A percentile compares a stretch with the other conserved stretches of the same genome.
Conservation (phyloP, 2,888 invertebrate species). For the Epinotia ramella region DNA sequence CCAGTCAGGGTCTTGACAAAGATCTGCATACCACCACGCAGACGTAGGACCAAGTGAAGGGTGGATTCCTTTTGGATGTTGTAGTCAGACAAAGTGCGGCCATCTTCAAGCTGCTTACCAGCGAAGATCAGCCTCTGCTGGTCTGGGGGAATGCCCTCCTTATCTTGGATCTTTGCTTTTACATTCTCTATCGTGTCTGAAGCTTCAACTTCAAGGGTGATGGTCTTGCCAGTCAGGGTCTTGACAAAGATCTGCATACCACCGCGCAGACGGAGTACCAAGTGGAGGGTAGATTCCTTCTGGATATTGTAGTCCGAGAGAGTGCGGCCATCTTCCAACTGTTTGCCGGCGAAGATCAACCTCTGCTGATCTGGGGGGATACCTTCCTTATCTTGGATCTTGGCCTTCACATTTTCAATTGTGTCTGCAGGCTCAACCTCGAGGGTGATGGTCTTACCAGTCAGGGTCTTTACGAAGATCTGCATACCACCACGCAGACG, state of each 20-base stretch:
- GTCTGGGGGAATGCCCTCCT: conserved; percentile 53
- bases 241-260: conserved; percentile 52
- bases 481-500: conserved; percentile 67
- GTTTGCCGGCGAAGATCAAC: conserved; percentile 56
- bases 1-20: conserved; percentile 49
- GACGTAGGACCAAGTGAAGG: conserved; percentile 48
- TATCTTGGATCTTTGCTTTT: conserved; percentile 52
- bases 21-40: conserved; percentile 50
- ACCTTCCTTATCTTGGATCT: conserved; percentile 57
- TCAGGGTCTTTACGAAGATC: conserved; percentile 62
- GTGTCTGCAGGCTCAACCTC: conserved; percentile 58
- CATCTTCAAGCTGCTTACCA: conserved; percentile 52
- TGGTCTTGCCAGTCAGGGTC: conserved; percentile 50
- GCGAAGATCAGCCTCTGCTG: conserved; percentile 52
- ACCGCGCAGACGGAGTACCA: conserved; percentile 55
- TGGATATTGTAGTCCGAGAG: conserved; percentile 57
- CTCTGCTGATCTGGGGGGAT: conserved; percentile 58
- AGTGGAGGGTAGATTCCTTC: conserved; percentile 56
- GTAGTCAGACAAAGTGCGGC: conserved; percentile 52
- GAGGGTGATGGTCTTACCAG: conserved; percentile 62
- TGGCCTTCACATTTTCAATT: conserved; percentile 57
- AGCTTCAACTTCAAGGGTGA: conserved; percentile 49
- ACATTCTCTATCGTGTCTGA: conserved; percentile 51
- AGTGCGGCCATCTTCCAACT: conserved; percentile 56
- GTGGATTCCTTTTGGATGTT: conserved; percentile 52